Percentiles rank a stretch among this genome's conserved stretches.
Conservation (phyloP, 2,797 vertebrate genomes). For the Rhynchotus rufescens region DNA sequence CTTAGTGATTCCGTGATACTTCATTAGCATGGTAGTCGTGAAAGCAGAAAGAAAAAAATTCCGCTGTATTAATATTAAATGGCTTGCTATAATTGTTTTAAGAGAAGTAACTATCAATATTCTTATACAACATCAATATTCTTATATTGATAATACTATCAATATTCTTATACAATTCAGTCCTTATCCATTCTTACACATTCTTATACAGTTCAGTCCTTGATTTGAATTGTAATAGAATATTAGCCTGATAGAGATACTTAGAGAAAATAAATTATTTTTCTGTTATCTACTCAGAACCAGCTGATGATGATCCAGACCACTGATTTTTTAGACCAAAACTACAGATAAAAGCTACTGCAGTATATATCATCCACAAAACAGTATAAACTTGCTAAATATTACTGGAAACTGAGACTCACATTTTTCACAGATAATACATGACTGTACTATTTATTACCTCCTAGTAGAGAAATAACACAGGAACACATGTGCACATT, state of each 20-base stretch:
- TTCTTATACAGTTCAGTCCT: slow-evolving; percentile 43
- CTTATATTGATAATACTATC: no score
- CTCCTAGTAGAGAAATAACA: neutral
- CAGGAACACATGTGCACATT: neutral
- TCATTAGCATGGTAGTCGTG: neutral
- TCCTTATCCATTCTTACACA: no score
- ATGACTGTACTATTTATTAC: neutral
- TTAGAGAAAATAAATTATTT: slow-evolving; percentile 60
- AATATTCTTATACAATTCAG: no score
- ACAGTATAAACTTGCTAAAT: neutral
- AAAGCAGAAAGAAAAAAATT: neutral
- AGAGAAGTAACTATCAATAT: slow-evolving; percentile 15
- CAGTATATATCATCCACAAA: neutral
- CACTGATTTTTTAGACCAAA: slow-evolving; percentile 7
- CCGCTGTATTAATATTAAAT: neutral
- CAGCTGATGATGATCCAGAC: neutral
- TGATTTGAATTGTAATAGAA: slow-evolving; percentile 57
- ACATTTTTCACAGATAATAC: neutral
- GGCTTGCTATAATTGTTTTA: neutral
- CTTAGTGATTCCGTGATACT: neutral
- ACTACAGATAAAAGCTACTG: neutral
- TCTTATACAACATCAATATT: no score
- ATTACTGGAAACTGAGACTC: neutral
- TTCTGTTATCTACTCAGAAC: slow-evolving; percentile 28
- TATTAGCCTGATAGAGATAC: slow-evolving; percentile 55